Conservation (phyloP, 64 coral and sea anemone species). For the Montipora cactus region DNA sequence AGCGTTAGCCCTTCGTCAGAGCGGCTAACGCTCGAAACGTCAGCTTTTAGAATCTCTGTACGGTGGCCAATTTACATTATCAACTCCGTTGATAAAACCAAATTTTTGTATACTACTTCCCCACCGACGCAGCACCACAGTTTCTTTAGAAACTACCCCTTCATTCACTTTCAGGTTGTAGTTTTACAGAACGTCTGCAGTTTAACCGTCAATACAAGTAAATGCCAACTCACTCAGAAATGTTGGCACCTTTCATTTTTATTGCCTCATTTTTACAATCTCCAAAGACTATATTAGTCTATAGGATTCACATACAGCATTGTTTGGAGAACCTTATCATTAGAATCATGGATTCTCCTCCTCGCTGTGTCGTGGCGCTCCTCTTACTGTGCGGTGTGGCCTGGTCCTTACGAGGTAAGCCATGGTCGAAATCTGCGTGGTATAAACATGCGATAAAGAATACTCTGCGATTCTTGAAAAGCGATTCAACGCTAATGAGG, state of each 20-base stretch:
- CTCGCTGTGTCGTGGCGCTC: background rate
- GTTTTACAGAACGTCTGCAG: background rate
- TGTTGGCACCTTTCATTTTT: background rate
- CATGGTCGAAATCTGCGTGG: too few species aligned
- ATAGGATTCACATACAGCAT: background rate
- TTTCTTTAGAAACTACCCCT: too few species aligned
- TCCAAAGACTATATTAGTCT: background rate
- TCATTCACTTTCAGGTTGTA: background rate
- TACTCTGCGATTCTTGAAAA: too few species aligned
- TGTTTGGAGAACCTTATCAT: background rate
- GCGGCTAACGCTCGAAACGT: too few species aligned
- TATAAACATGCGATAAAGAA: too few species aligned
- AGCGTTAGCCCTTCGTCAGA: too few species aligned
- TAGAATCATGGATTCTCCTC: background rate
- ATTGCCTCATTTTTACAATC: background rate
- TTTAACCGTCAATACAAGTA: background rate
- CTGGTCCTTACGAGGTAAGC: conserved; percentile 17
- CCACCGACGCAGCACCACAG: too few species aligned
- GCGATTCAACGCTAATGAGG: too few species aligned
- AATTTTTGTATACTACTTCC: too few species aligned
- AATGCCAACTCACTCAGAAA: background rate
- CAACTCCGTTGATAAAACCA: too few species aligned
- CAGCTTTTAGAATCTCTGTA: too few species aligned
- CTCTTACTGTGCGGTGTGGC: background rate
- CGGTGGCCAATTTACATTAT: too few species aligned